Conservation (phyloP, 2,797 vertebrate genomes). For the Myioborus miniatus region DNA sequence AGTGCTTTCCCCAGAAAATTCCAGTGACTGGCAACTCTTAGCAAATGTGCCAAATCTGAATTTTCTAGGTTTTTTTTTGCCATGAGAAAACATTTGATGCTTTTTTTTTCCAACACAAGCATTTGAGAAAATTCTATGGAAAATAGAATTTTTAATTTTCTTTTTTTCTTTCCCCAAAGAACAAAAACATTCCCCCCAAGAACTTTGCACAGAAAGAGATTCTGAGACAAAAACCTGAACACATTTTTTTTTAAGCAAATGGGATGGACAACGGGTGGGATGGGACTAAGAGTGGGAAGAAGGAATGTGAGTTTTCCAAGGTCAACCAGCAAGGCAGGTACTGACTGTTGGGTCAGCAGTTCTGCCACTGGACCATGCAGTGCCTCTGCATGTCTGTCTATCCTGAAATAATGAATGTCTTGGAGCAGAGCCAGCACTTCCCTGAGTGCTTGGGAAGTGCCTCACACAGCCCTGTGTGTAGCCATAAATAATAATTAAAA, state of each 20-base stretch:
- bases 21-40: not conserved
- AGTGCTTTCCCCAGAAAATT: not conserved
- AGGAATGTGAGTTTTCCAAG: not conserved
- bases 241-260: not conserved
- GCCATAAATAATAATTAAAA: slow-evolving; percentile 14
- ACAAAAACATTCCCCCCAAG: not conserved
- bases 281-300: not conserved
- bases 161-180: not conserved
- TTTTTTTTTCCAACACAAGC: not conserved
- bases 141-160: not conserved
- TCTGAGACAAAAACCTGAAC: not conserved
- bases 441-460: slow-evolving; percentile 9
- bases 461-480: not conserved
- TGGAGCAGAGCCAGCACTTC: slow-evolving; percentile 38
- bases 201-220: not conserved
- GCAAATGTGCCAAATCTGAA: not conserved
- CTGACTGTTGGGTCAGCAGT: not conserved
- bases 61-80: not conserved
- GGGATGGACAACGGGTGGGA: not conserved
- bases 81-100: not conserved
- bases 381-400: not conserved
- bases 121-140: not conserved
- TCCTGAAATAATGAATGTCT: not conserved
- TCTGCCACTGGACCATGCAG: not conserved
- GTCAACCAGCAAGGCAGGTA: not conserved